Evolutionary conservation across 92 coral and sea anemone genomes (phyloP), one percentile per base, ranked within the genome.

Genomic region (Palythoa grandis): DNA sequence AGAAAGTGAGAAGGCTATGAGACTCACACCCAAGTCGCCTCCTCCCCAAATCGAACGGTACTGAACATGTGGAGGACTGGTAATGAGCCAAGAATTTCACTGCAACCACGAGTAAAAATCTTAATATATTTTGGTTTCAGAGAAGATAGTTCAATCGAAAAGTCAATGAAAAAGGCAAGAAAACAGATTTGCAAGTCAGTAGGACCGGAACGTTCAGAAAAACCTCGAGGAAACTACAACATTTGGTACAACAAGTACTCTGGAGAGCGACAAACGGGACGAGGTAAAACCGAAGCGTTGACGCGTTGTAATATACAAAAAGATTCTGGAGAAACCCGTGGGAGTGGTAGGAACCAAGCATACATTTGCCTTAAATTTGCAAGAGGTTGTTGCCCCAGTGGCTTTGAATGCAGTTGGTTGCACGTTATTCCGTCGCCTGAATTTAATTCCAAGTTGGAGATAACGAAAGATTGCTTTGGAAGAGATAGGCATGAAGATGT

Each of bases 241-340:
- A 94, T 94, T 87, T 94, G 98, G 98, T 94, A 92, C 79, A 90
- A 94, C 77, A 94, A 94, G 84, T 86, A 90, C 11, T 72, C 93
- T 5, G 98, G 98, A 1, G 95, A 90, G 52, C 72, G 98, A 58
- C 89, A 80, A 52, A 66, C 88, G 20, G 93, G 89, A 19, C 90
- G 79, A 73, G 94, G 86, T 71, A 83, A 72, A 72, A 11, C 72
- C 7, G 86, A 75, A 58, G 91, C 95, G 57, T 68, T 87, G 16
- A 90, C 92, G 23, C 92, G 95, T 15, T 94, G 98, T 70, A 87
- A 73, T 63, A 77, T 89, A 58, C 86, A 86, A 39, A 84, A 82
- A 80, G 98, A 94, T 66, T 89, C 94, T 23, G 95, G 98, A 43
- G 93, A 83, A 82, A 94, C 94, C 12, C 88, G 94, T 61, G 95